Evolutionary conservation across 2,888 invertebrate species (phyloP), one percentile per base, ranked within the genome.

Genomic region (Apamea monoglypha): DNA sequence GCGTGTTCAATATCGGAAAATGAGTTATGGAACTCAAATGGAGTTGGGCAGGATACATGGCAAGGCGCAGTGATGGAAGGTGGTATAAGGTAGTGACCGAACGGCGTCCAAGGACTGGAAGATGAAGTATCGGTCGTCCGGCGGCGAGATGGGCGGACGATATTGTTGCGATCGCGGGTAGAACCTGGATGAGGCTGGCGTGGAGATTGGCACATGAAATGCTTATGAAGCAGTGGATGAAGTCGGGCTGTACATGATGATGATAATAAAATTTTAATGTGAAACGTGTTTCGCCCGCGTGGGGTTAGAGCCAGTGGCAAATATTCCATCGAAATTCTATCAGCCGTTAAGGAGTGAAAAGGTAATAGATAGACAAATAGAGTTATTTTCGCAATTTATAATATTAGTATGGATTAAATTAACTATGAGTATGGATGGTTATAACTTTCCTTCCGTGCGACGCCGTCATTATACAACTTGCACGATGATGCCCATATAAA

Each of bases 401-500:
- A 25, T 8, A 66, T 25, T 25, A 36, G 25, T n/a, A 25, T 36
- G 66, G 21, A 29, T 68, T 44, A n/a, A 44, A 68, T 68, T 29
- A 68, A 10, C n/a, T 68, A 2, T 21, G 47, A 5, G 10, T 40
- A n/a, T n/a, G 29, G 12, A 44, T 82, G 82, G 76, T 86, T 89
- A 83, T 81, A 88, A 89, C 75, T 82, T 88, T 61, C 59, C n/a
- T 86, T 88, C 36, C 89, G 81, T 86, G 77, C 47, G 61, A 73
- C 76, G 63, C 66, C 78, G 50, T 81, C 74, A 72, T 82, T 84
- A 84, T 44, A 68, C 71, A 67, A 69, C 69, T 63, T 63, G 72
- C 44, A 40, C 69, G 29, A 70, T 83, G 75, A 78, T 86, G 80
- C 47, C 12, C 47, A 10, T 84, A 82, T 77, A 69, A 79, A 77